Evolutionary conservation across 2,797 vertebrate genomes (phyloP), one percentile per base, ranked within the genome.

Genomic region (Ispidina picta): DNA sequence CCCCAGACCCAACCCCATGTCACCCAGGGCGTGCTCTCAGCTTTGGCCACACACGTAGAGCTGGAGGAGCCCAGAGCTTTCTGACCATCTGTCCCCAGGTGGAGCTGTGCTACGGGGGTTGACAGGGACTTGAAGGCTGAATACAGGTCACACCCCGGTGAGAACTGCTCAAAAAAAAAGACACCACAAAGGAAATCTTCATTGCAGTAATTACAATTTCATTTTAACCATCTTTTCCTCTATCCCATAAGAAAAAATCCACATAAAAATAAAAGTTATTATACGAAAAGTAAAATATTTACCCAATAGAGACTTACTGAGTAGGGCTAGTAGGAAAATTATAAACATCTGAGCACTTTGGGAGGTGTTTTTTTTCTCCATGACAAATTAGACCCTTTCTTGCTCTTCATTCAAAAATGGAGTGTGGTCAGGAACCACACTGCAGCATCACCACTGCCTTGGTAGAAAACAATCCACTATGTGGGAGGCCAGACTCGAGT

Each of bases 21-120:
- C 14, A 2, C n/a, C 46, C 56, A 2, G 31, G 1, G 2, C 35
- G 4, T 51, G 9, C 22, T 26, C 31, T 1, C 3, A 46, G 26
- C 39, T 23, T 23, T 1, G 15, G 29, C 14, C 44, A 22, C 14
- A 4, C 17, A 1, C 2, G 6, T 25, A 46, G 28, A 26, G 35
- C 35, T 25, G 78, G 31, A 5, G 37, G 43, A 19, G 37, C 6
- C n/a, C 1, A 6, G n/a, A 35, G 58, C 26, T n/a, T 37, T 85
- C 7, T 31, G 52, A 23, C 11, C 43, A 12, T 21, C 59, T 55
- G 48, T 28, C 60, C 71, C 35, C 41, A 44, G 41, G 22, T 28
- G 58, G 82, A 81, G 65, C 48, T 51, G 83, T 41, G 49, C 35
- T 55, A 13, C 11, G 2, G 9, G 31, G 55, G 43, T 21, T 56